Conservation (phyloP, 2,113 vertebrate species). For the Lophochroa leadbeateri region DNA sequence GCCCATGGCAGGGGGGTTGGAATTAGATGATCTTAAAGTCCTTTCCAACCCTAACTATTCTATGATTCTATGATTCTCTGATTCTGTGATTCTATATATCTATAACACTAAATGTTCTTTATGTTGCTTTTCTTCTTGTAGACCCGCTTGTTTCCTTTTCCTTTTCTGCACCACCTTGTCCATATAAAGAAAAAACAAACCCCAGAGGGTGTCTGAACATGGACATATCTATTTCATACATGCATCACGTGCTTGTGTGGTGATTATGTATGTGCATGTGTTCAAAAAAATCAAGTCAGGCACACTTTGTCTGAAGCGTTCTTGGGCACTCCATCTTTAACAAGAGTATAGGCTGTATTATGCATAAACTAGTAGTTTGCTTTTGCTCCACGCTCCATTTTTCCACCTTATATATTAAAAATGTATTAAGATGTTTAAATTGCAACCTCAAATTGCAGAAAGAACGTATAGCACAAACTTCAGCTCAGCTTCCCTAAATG, state of each 20-base stretch:
- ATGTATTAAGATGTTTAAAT: not conserved
- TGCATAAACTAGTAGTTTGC: not conserved
- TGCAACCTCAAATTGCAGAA: not conserved
- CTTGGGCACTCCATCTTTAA: not conserved
- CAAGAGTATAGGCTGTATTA: not conserved
- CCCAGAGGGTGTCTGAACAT: not conserved
- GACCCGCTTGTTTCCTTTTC: not conserved
- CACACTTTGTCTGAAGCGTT: not conserved
- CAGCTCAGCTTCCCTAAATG: not conserved
- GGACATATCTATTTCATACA: not conserved
- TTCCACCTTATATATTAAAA: not conserved
- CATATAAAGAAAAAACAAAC: not conserved
- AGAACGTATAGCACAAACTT: not conserved
- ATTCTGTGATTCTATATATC: not conserved
- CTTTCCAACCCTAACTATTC: too few species aligned
- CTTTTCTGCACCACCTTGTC: not conserved
- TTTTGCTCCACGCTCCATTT: not conserved
- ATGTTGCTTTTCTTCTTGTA: not conserved
- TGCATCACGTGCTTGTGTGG: rapidly evolving
- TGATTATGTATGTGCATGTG: rapidly evolving
- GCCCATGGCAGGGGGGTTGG: too few species aligned
- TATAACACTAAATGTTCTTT: not conserved
- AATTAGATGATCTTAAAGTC: too few species aligned
- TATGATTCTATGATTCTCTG: too few species aligned
- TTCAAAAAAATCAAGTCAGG: not conserved